A percentile compares a stretch with the other conserved stretches of the same genome.
Evolutionary conservation across 2,888 invertebrate species (phyloP).

Genomic region (Caenorhabditis uteleia): DNA sequence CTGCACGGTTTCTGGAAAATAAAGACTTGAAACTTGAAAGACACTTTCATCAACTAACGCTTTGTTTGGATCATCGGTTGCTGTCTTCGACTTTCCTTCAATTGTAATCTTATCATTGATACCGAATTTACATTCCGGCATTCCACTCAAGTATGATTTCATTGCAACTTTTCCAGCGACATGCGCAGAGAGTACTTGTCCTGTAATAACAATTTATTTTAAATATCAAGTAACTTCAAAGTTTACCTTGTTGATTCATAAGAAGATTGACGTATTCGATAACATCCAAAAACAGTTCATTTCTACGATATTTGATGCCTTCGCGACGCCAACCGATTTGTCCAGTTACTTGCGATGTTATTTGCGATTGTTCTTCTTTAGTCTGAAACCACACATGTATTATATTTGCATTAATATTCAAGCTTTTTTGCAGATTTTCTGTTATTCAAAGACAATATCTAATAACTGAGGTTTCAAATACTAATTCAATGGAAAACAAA

Average conservation of each 20-base stretch:
- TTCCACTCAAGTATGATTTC: constrained; percentile 98
- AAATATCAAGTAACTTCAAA: background rate
- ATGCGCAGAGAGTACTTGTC: constrained; percentile 96
- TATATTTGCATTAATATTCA: too few species aligned
- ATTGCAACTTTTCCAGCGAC: constrained; percentile 99
- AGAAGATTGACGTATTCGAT: constrained; percentile 97
- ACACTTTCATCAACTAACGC: constrained; percentile 53
- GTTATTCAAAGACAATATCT: too few species aligned
- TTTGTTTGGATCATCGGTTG: constrained; percentile 81
- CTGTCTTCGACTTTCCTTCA: constrained; percentile 78
- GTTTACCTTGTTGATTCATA: constrained; percentile 94
- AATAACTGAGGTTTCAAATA: too few species aligned
- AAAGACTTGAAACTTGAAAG: background rate
- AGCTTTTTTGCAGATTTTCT: too few species aligned
- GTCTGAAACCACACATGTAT: constrained; percentile 78
- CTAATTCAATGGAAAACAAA: too few species aligned
- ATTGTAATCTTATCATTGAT: constrained; percentile 99
- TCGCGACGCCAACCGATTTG: constrained; percentile 96
- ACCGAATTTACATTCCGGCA: constrained; percentile 99
- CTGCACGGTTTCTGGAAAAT: constrained; percentile 79
- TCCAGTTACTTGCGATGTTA: constrained; percentile 85
- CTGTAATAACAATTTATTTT: constrained; percentile 72
- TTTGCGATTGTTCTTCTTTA: constrained; percentile 98
- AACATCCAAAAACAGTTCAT: constrained; percentile 97
- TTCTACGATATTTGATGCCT: constrained; percentile 96